phyloP scores from a whole-genome alignment of 1,140 invertebrate species.

The Saccostrea echinata region DNA sequence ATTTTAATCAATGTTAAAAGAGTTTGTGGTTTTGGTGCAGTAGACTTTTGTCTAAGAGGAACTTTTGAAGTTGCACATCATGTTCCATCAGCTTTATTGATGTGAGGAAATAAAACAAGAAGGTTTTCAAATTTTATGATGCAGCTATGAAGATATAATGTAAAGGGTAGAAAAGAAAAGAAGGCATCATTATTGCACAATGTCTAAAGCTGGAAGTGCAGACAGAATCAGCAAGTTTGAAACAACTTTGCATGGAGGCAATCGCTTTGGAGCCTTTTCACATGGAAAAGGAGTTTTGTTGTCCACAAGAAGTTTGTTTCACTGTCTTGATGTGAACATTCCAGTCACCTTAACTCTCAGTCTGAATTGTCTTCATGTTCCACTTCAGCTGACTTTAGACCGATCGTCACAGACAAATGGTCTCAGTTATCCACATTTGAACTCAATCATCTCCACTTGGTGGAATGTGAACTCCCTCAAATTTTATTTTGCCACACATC shows the following conservation, averaged over 20 bases:
- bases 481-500: conserved; percentile 38
- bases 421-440: conserved; percentile 1
- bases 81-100: not conserved
- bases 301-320: not conserved
- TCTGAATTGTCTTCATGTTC: not conserved
- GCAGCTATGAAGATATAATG: not conserved
- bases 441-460: not conserved
- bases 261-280: not conserved
- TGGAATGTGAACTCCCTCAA: conserved; percentile 31
- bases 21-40: not conserved
- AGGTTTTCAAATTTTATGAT: conserved; percentile 4
- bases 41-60: conserved; percentile 1
- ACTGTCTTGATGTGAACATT: not conserved
- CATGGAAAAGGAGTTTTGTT: not conserved
- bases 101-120: conserved; percentile 21
- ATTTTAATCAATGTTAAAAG: not conserved
- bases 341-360: not conserved
- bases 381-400: conserved; percentile 5
- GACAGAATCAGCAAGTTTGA: not conserved
- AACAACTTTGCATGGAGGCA: conserved; percentile 9
- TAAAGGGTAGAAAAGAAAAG: not conserved
- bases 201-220: not conserved
- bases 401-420: not conserved
- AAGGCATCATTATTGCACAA: not conserved
- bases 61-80: not conserved